Conservation (phyloP, 2,797 vertebrate species). For the Pantherophis vulpinus region DNA sequence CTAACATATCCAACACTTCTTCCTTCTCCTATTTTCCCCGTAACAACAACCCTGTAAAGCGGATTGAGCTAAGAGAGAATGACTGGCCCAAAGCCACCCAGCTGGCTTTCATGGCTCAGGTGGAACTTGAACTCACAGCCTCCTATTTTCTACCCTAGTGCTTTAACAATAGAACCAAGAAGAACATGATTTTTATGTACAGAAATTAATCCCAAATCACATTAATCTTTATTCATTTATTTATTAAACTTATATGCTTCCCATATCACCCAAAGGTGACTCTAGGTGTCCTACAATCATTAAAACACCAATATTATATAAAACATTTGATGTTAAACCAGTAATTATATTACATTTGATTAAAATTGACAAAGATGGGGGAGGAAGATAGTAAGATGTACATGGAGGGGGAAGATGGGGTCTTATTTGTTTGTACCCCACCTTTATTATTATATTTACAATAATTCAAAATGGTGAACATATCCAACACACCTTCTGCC, state of each 20-base stretch:
- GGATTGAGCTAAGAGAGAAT: neutral
- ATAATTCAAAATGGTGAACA: neutral
- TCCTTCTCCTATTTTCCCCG: neutral
- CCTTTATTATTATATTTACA: no score
- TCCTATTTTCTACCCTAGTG: neutral
- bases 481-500: neutral
- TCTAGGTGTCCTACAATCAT: neutral
- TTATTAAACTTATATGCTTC: neutral
- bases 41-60: neutral
- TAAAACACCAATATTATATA: neutral
- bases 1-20: neutral
- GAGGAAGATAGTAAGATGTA: no score
- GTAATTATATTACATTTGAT: neutral
- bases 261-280: neutral
- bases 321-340: neutral
- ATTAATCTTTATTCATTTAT: neutral
- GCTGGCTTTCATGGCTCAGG: neutral
- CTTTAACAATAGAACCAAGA: neutral
- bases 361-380: no score
- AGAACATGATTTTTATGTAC: neutral
- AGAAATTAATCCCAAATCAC: neutral
- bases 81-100: neutral
- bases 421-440: no score
- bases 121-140: neutral
- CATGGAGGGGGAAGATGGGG: no score